Base-by-base conservation (phyloP, 2,113 vertebrate species). In the Phaethornis superciliosus region DNA sequence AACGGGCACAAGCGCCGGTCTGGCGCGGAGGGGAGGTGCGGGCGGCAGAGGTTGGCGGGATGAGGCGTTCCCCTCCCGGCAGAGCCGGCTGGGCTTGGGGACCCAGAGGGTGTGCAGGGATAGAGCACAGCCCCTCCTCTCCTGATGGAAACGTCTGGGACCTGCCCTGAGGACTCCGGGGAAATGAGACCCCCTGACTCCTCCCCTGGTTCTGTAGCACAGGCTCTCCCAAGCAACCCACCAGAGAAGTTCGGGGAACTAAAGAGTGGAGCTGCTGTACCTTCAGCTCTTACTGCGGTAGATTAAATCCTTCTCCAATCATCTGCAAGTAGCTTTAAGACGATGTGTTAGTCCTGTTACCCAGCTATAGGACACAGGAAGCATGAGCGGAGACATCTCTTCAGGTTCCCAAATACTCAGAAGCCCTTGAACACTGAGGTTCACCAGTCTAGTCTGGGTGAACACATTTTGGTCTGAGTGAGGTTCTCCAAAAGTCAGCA, bases 331-430 rank as follows among this genome's bases (percentile, higher is more conserved):
- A 64, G 44, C 71, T 76, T 59, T 46, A 80, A 76, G 63, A 72
- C 21, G 67, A 44, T 2, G 8, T 1, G 4, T 67, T 40, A 30
- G 27, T 78, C 0, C 0, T 4, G 12, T 60, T 58, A 49, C 21
- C 18, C 28, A 63, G 67, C 42, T n/a, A 2, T 1, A 23, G 55
- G 60, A 32, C 60, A 67, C 37, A 4, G 62, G 46, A 72, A 60
- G n/a, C 0, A 8, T 2, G 18, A 67, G 18, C 5, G 52, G 51
- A 44, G 30, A 21, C 0, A 0, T 4, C 58, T 21, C 9, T 15
- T 28, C 47, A 23, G 32, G 28, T 30, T 24, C 46, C 32, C n/a
- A 51, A 78, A 30, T 6, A 37, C 42, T 63, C 1, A 0, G 59
- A 51, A 90, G 33, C 46, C 49, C 65, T 55, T 0, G 0, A 18